These are phyloP conservation scores for Whitmania pigra DNA, from an alignment of 1,140 invertebrate genomes.

Conservation along the genomic window DNA sequence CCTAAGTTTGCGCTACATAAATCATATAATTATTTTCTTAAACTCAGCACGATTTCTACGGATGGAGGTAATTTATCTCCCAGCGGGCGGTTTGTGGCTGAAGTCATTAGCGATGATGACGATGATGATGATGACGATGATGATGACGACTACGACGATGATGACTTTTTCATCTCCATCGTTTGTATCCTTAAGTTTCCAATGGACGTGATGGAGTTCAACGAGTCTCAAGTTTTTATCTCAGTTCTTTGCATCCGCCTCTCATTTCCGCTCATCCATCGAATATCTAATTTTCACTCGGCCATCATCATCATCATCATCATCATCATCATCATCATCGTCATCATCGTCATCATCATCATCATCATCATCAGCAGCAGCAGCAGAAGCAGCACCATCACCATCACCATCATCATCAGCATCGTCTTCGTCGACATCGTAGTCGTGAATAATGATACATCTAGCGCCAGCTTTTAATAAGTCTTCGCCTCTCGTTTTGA, in stretches of 20 bases:
- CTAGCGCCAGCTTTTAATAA: not conserved
- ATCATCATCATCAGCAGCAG: not conserved
- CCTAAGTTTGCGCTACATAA: too few relatives aligned
- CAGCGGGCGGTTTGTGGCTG: too few relatives aligned
- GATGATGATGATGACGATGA: too few relatives aligned
- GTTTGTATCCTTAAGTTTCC: not conserved
- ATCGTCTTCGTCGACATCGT: not conserved
- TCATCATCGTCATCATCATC: not conserved
- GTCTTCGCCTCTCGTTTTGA: not conserved
- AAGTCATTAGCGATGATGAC: too few relatives aligned
- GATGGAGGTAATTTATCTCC: too few relatives aligned
- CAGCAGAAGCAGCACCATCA: not conserved
- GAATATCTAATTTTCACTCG: not conserved
- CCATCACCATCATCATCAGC: not conserved
- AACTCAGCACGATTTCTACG: too few relatives aligned
- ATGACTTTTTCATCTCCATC: not conserved
- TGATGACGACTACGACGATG: too few relatives aligned
- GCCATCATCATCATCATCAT: not conserved
- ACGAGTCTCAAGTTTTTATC: not conserved
- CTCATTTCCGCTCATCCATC: slow-evolving; percentile 1
- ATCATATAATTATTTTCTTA: too few relatives aligned
- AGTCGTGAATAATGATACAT: not conserved
- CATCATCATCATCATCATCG: not conserved
- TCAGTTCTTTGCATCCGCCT: not conserved
- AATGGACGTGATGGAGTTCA: not conserved